Evolutionary conservation across 2,888 invertebrate genomes (phyloP), one percentile per base, ranked within the genome.

Genomic region (Thyatira batis): DNA sequence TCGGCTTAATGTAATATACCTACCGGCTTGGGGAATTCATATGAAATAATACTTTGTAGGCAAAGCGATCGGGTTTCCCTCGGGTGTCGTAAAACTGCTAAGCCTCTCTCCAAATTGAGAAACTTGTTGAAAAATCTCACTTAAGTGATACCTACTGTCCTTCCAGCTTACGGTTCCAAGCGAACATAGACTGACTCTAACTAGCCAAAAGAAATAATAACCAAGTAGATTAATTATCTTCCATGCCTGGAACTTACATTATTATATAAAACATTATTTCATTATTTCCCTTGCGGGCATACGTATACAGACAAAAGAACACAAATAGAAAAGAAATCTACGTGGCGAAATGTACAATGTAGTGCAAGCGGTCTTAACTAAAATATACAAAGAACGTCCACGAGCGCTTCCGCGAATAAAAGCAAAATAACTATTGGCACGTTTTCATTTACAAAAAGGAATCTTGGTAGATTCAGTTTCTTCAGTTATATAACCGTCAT

Each of bases 21-120:
- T 76, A 76, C 73, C 65, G 73, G 72, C 71, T 60, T 66, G 76
- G 76, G 77, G 76, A 80, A 82, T 84, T 84, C 82, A 79, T 82
- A 87, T 85, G 84, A 84, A 84, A 84, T 85, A 85, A 84, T 85
- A 87, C 81, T 86, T 85, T 82, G 82, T 80, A 86, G 81, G 84
- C 80, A 81, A 85, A 86, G 74, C 85, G 85, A 84, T 87, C 80
- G 83, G 72, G 73, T 61, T 69, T 78, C 87, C 78, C 85, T 60
- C 57, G 81, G 73, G 85, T 69, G 71, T 73, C 80, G 77, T 89
- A 87, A 86, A 88, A 85, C 82, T 82, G 83, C 80, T 85, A 84
- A 85, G 78, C 84, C 84, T 80, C 78, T 78, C 70, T 74, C 82
- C 75, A 84, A 86, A 87, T 87, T 84, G 82, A 82, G 84, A 84